Evolutionary conservation across 2,888 invertebrate genomes (phyloP), one percentile per base, ranked within the genome.

Genomic region (Heliconius ethilla): DNA sequence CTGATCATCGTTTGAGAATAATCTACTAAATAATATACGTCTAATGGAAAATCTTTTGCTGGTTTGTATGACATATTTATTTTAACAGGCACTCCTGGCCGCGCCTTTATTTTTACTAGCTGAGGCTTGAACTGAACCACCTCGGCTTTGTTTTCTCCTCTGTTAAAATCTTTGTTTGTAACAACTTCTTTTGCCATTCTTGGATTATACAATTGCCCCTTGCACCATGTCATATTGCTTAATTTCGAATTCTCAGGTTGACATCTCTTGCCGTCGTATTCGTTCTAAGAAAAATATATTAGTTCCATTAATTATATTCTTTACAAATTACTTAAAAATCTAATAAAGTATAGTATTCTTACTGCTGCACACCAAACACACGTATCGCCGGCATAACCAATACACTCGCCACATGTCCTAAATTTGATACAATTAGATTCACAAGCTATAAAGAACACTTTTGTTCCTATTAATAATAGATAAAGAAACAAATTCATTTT

Each of bases 11-110:
- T 97, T 59, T 93, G 90, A 0, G 97, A 97, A 81, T 97, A 91
- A 84, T 98, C 98, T 96, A 97, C 97, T 51, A 98, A 91, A 86
- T 96, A 97, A 87, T 98, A 98, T n/a, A 98, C 91, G 89, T 98
- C 98, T 2, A 98, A 95, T 0, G 98, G 97, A 87, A 96, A 97
- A 89, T 97, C 96, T 82, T 95, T 92, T 0, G 97, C 96, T 82
- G 96, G 96, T 67, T 95, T 92, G 82, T 96, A 96, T 22, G 88
- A 89, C 83, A 96, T 90, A 0, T 83, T 81, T 59, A 96, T 85
- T 1, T 83, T 75, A 2, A 87, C 84, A 63, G 87, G 86, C 40
- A 90, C 88, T 2, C 95, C 95, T 29, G 95, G 95, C 29, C 95
- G 89, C 29, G 95, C 85, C 70, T 87, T 90, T 4, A 96, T 85